Evolutionary conservation across 2,888 invertebrate species (phyloP), one percentile per base, ranked within the genome.

Genomic region (Lepidochrysops patricia): DNA sequence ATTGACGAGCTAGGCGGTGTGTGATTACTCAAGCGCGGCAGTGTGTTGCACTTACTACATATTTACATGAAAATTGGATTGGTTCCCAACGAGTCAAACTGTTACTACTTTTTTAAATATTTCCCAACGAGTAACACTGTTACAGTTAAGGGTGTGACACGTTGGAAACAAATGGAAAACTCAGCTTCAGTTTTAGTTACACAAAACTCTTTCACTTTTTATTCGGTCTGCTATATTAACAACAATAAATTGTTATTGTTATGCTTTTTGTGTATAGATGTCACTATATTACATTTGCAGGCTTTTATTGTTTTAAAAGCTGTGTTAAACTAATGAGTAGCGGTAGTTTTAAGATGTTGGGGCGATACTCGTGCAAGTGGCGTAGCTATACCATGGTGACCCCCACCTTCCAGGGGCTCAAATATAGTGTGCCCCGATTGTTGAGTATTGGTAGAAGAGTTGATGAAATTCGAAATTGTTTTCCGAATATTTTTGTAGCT

Each of bases 261-360:
- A 75, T 68, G 82, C 84, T 83, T 84, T 79, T 71, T 73, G 72
- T 82, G 79, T 82, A 75, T 82, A 79, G 76, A 70, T 73, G 76
- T 79, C 72, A 74, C 73, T 69, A 69, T 73, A 74, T 72, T 63
- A 72, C 71, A 74, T 70, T 76, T 71, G 72, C 75, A 76, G 77
- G 80, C 80, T 82, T 82, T 66, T 67, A 70, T 73, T 73, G 68
- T 67, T 69, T 71, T 62, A 72, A 68, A 77, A 73, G 73, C 77
- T 71, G 73, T 79, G 77, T 78, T 80, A 78, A 72, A 71, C 72
- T 71, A 74, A 68, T 69, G 68, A 72, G 67, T 81, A 76, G 75
- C 68, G 62, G 54, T 61, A 68, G 59, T 26, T 60, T 63, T 58
- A 64, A 67, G 62, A 66, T 64, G 65, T 68, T 54, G 29, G 2